Conservation (phyloP, 2,888 invertebrate species). For the Melinaea marsaeus region DNA sequence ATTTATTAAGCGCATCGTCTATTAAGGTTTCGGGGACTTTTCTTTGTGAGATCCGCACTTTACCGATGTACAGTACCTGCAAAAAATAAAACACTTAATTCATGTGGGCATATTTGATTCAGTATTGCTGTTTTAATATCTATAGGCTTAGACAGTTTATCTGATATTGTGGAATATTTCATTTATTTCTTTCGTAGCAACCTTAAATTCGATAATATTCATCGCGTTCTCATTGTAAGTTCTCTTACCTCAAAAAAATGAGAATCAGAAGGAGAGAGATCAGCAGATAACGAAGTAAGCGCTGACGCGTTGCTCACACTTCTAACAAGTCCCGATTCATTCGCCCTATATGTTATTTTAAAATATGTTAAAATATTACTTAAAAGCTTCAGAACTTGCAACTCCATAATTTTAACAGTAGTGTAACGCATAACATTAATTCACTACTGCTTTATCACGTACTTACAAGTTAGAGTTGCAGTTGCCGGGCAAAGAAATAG, state of each 20-base stretch:
- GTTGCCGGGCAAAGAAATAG: slow-evolving; percentile 56
- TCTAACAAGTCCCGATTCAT: slow-evolving; percentile 51
- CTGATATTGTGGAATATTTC: neutral
- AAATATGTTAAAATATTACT: neutral
- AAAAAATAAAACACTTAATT: slow-evolving; percentile 30
- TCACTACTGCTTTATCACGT: neutral
- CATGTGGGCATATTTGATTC: too few relatives aligned
- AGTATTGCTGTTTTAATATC: too few relatives aligned
- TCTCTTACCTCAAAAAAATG: slow-evolving; percentile 89
- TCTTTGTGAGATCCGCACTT: slow-evolving; percentile 91
- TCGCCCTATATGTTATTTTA: slow-evolving; percentile 43
- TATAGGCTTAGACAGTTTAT: too few relatives aligned
- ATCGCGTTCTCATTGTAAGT: slow-evolving; percentile 39
- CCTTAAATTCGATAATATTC: neutral
- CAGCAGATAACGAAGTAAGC: slow-evolving; percentile 84
- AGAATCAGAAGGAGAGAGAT: slow-evolving; percentile 90
- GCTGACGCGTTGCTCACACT: slow-evolving; percentile 80
- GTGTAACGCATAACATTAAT: neutral
- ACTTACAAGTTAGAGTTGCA: slow-evolving; percentile 64
- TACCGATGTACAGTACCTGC: slow-evolving; percentile 93
- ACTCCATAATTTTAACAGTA: neutral
- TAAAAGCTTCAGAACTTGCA: neutral
- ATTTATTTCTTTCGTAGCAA: neutral
- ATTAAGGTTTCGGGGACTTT: slow-evolving; percentile 93
- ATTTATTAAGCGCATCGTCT: slow-evolving; percentile 92